phyloP scores from a whole-genome alignment of 2,797 vertebrate species.

The Percopsis omiscomaycus region DNA sequence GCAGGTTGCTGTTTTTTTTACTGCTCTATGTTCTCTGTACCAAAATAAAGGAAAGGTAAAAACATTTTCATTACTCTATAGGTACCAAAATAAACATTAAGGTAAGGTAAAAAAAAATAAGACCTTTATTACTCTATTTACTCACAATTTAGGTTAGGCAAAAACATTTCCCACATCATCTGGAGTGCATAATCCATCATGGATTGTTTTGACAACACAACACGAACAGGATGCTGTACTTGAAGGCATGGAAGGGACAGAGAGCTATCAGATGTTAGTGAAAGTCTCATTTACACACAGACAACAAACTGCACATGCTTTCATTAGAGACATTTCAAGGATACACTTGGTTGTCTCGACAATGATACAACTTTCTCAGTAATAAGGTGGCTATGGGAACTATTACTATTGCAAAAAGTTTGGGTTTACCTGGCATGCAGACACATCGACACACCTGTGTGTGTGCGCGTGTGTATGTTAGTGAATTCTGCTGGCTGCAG shows the following conservation, averaged over 20 bases:
- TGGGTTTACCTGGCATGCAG: constrained; percentile 42
- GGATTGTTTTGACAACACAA: constrained; percentile 41
- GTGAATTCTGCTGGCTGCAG: constrained; percentile 54
- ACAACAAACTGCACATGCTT: constrained; percentile 15
- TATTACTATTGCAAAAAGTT: no score
- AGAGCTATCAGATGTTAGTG: constrained; percentile 44
- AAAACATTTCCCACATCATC: no score
- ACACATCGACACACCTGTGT: not conserved
- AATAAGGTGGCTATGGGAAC: no score
- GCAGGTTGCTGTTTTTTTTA: no score
- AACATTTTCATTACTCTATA: constrained; percentile 2
- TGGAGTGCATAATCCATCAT: constrained; percentile 15
- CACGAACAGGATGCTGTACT: constrained; percentile 41
- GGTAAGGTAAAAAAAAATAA: no score
- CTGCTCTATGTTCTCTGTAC: no score
- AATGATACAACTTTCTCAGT: no score
- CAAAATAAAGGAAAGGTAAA: not conserved
- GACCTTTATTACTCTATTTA: no score
- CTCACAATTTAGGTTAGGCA: no score
- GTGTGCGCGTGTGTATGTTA: not conserved
- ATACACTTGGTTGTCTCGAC: not conserved
- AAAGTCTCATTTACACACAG: constrained; percentile 38
- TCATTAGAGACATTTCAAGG: not conserved
- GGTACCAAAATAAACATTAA: no score
- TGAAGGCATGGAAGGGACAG: constrained; percentile 35